Evolutionary conservation across 2,888 invertebrate genomes (phyloP), one percentile per base, ranked within the genome.

Genomic region (Napeogenes inachia): DNA sequence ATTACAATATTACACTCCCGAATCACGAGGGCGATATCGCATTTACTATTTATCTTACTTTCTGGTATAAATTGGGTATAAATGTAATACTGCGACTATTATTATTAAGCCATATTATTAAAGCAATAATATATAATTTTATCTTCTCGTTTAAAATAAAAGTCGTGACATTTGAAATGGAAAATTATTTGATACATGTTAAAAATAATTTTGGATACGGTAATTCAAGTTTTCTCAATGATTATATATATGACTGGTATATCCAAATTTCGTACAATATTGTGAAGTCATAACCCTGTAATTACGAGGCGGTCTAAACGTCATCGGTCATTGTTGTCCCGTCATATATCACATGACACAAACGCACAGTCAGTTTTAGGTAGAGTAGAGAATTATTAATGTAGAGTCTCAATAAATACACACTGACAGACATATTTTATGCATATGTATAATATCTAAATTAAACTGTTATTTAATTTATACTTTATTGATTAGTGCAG

Each of bases 261-360:
- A 21, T 35, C 4, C 12, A 2, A n/a, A 13, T 13, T 35, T 35
- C 57, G 60, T 55, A 78, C 74, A 83, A 87, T 87, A 85, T 81
- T 88, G 87, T 87, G 75, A 85, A 84, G 87, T 89, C 86, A 89
- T 86, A 87, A 84, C 80, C 81, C 80, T 82, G 81, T 83, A 87
- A 88, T 88, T 86, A 87, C 70, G 78, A 73, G 71, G 71, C 72
- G 80, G 78, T 79, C 79, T 75, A 78, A 79, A 75, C 75, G 83
- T 83, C 86, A 85, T 82, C 74, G 77, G 74, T 86, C 75, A 82
- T 89, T 89, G 88, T 89, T 78, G 75, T 61, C 54, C 64, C 57
- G 69, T 75, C 73, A 74, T 73, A 74, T 71, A 73, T 73, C 71
- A 75, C 70, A 64, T 68, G 69, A 68, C 71, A 81, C 73, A 77